Evolutionary conservation across 1,140 invertebrate species (phyloP).

Genomic region (Papilio xuthus): DNA sequence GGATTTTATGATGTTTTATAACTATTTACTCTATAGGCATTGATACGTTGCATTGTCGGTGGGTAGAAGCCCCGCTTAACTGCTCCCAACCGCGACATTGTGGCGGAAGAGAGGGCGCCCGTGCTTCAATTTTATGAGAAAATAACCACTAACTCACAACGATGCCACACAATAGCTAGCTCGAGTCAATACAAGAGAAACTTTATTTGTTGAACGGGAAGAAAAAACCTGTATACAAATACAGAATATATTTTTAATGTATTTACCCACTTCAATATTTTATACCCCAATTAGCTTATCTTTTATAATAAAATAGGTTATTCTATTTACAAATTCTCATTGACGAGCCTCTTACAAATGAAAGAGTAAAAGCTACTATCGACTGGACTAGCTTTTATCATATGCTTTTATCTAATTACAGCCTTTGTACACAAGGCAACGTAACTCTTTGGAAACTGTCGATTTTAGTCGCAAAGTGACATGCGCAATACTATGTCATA

Average conservation of each 20-base stretch:
- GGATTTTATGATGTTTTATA: not conserved
- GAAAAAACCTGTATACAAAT: constrained; percentile 42
- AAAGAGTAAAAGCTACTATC: not conserved
- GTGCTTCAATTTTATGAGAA: constrained; percentile 32
- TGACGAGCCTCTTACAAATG: not conserved
- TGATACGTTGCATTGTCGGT: constrained; percentile 7
- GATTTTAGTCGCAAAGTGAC: too few species aligned
- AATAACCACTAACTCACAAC: constrained; percentile 38
- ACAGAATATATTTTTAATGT: constrained; percentile 42
- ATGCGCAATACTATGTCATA: too few species aligned
- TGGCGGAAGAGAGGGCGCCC: constrained; percentile 25
- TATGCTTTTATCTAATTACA: not conserved
- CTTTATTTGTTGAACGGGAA: constrained; percentile 48
- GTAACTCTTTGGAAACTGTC: too few species aligned
- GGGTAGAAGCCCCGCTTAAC: constrained; percentile 14
- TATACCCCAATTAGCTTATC: not conserved
- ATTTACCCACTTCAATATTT: constrained; percentile 30
- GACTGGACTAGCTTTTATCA: not conserved
- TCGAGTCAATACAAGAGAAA: constrained; percentile 45
- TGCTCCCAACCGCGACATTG: constrained; percentile 18
- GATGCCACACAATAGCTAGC: constrained; percentile 41
- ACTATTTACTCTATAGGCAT: not conserved
- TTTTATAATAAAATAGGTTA: not conserved
- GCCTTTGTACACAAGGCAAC: too few species aligned
- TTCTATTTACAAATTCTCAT: not conserved